Evolutionary conservation across 2,113 vertebrate genomes (phyloP).

Genomic region (Sinocyclocheilus anophthalmus): DNA sequence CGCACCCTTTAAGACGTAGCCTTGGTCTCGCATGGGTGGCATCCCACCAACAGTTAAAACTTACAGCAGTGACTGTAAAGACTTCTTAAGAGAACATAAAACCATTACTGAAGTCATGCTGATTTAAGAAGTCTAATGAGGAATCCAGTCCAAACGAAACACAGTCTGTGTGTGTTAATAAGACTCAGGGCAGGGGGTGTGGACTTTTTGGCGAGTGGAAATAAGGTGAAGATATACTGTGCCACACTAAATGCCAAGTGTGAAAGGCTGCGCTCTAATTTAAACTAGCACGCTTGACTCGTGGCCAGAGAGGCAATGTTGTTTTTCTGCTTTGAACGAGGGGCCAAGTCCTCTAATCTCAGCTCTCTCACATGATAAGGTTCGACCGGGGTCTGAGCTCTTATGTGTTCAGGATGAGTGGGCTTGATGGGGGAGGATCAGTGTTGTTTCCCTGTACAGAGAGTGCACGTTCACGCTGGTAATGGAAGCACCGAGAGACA

Average conservation of each 20-base stretch:
- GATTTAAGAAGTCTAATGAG: conserved; percentile 8
- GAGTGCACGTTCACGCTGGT: not conserved
- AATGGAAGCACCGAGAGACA: not conserved
- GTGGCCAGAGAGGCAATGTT: not conserved
- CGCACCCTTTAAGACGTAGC: conserved; percentile 13
- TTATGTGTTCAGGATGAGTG: conserved; percentile 23
- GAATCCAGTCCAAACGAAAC: not conserved
- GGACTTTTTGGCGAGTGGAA: not conserved
- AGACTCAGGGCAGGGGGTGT: not conserved
- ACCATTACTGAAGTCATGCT: not conserved
- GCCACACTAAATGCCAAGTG: conserved; percentile 23
- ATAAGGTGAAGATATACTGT: not conserved
- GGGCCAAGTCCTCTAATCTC: conserved; percentile 34
- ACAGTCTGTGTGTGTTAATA: not conserved
- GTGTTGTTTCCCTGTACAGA: not conserved
- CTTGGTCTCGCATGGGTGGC: conserved; percentile 20
- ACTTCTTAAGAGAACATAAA: conserved; percentile 1
- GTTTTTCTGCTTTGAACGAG: conserved; percentile 40
- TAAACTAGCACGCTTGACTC: conserved; percentile 18
- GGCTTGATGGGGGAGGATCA: conserved; percentile 13
- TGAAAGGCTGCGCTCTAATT: conserved; percentile 23
- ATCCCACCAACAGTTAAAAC: conserved; percentile 11
- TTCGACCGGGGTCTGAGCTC: not conserved
- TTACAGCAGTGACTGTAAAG: not conserved
- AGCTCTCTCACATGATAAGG: conserved; percentile 40